Base-by-base conservation (phyloP, 2,113 vertebrate species). In the Seriola aureovittata region DNA sequence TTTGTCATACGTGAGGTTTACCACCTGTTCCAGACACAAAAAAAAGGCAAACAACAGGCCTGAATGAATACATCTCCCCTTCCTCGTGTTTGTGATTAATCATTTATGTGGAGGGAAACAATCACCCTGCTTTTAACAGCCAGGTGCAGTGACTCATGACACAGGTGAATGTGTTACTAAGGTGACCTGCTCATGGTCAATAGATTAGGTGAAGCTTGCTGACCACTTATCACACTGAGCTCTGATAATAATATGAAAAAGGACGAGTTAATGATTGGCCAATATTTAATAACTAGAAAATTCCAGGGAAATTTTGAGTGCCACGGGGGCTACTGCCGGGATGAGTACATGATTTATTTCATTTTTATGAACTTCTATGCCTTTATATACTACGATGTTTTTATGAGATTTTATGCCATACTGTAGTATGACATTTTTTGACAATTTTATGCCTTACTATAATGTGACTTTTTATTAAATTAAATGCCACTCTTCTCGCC, bases 71-170 rank as follows among this genome's bases (percentile, higher is more conserved):
- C 68, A 44, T 69, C 48, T 66, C 59, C 34, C 23, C 25, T 44
- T 81, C 57, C 38, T 66, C 40, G 68, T 82, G 65, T 74, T 38
- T 57, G 58, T 44, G 82, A 87, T 93, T 77, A 91, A 92, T 92
- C 60, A 90, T 92, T 91, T 46, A 91, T 87, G 80, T 75, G 65
- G 38, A 84, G 40, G 38, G 36, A 81, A 80, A 88, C 72, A 66
- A 48, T 75, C 70, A 50, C 58, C 60, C 42, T 71, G 86, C 75
- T 81, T 74, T 71, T 63, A 84, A 73, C 81, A 68, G 40, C 54
- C 62, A 77, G 71, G 54, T 40, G 69, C 77, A 66, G 7, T 72
- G 75, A 78, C 75, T 87, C 70, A 60, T 70, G 68, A 67, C 70
- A 69, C 5, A 60, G 21, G 73, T 29, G 71, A 59, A 58, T 42